Base-by-base conservation (phyloP, 2,888 invertebrate species). In the Itoplectis maculator region DNA sequence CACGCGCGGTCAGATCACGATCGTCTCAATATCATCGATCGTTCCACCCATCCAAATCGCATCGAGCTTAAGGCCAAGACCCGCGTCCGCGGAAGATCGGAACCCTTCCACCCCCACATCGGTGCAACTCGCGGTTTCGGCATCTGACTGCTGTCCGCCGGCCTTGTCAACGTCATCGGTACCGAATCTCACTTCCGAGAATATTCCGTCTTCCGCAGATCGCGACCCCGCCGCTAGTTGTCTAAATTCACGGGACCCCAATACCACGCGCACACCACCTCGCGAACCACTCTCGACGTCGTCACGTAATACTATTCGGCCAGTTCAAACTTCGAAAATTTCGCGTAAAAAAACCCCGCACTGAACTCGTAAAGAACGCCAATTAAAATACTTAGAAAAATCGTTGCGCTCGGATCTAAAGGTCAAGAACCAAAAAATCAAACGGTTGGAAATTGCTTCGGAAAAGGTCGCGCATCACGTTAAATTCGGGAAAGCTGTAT, bases 401-500 rank as follows among this genome's bases (percentile, higher is more conserved):
- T 2, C n/a, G 9, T 29, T 66, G 42, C 66, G 66, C 35, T 40
- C 42, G 0, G 18, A 54, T 42, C 9, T 75, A 11, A 65, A 75
- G 18, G 29, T 29, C 4, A 45, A 45, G 40, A 66, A 75, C 40
- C 54, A 66, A 45, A 75, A 23, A 37, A 74, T 74, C 20, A 11
- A 20, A 37, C 23, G 74, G 40, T 20, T 51, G n/a, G 15, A 63
- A 9, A n/a, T n/a, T 4, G 51, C 49, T 4, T 8, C 15, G 63
- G n/a, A 74, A 23, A 65, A 40, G 11, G 29, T 42, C 18, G 11
- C 51, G 23, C 23, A 18, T 5, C 20, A 15, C 0, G 54, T 23
- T 0, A 20, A 40, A 54, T 65, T 63, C 51, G 63, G 51, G n/a
- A 74, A 42, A 65, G 66, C 54, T n/a, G 49, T 66, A 37, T 49